Conservation (phyloP, 2,797 vertebrate genomes). For the Lagodon rhomboides region DNA sequence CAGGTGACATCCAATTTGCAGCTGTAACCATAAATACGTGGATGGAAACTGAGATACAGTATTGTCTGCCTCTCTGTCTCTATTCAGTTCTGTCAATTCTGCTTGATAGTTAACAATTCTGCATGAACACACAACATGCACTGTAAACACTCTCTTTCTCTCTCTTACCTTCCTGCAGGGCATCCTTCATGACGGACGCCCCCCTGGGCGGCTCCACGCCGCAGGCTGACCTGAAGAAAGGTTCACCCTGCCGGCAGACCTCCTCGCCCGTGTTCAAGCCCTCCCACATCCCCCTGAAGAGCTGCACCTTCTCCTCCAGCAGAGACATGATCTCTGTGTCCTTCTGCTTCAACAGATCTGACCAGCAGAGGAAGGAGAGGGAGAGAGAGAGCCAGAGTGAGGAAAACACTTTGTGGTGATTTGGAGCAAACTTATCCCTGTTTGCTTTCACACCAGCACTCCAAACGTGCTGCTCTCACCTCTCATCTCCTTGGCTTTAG, state of each 20-base stretch:
- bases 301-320: slow-evolving; percentile 93
- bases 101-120: background rate
- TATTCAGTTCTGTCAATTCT: background rate
- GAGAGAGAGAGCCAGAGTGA: background rate
- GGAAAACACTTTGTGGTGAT: slow-evolving; percentile 1
- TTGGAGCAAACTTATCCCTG: background rate
- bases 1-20: background rate
- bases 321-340: slow-evolving; percentile 93
- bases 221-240: slow-evolving; percentile 91
- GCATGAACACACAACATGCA: background rate
- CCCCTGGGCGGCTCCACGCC: slow-evolving; percentile 90
- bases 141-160: background rate
- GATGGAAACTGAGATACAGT: background rate
- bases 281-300: slow-evolving; percentile 94
- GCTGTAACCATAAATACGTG: background rate
- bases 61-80: background rate
- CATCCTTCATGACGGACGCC: slow-evolving; percentile 92
- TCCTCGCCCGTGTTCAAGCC: slow-evolving; percentile 77
- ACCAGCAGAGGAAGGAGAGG: slow-evolving; percentile 16
- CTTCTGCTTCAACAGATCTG: slow-evolving; percentile 94
- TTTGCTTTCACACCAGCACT: background rate
- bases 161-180: slow-evolving; percentile 92
- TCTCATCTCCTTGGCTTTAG: slow-evolving; percentile 93
- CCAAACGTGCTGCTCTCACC: slow-evolving; percentile 79
- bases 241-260: slow-evolving; percentile 62